Evolutionary conservation across 2,113 vertebrate genomes (phyloP).

Genomic region (Peromyscus californicus): DNA sequence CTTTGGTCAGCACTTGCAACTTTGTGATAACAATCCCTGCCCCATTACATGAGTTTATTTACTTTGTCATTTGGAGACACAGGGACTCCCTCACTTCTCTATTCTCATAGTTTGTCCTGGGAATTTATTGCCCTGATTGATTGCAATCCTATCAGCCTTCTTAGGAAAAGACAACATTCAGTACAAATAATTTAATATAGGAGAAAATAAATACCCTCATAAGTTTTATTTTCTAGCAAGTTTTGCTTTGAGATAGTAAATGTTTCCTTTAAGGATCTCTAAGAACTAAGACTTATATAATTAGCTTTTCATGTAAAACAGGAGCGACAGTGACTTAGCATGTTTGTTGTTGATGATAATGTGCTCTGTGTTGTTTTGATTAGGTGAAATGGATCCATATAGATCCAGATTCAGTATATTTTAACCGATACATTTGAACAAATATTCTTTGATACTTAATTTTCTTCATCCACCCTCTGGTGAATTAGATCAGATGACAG

Average conservation of each 20-base stretch:
- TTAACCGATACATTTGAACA: neutral
- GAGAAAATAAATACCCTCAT: neutral
- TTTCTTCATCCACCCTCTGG: neutral
- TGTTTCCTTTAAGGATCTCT: neutral
- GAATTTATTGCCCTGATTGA: constrained; percentile 55
- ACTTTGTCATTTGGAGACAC: constrained; percentile 62
- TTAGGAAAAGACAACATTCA: neutral
- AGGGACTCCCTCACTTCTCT: constrained; percentile 57
- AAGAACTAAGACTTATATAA: neutral
- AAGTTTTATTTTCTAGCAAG: neutral
- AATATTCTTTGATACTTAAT: neutral
- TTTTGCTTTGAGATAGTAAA: neutral
- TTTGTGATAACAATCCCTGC: constrained; percentile 52
- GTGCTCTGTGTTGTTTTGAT: neutral
- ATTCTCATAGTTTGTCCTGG: neutral
- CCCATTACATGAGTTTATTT: constrained; percentile 55
- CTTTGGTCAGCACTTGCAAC: constrained; percentile 63
- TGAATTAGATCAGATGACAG: neutral
- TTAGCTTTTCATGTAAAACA: neutral
- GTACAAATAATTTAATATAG: neutral
- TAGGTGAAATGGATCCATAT: neutral
- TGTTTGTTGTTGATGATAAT: neutral
- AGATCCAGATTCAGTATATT: neutral
- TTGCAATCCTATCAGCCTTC: neutral
- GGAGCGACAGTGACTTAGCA: neutral